Base-by-base conservation (phyloP, 2,888 invertebrate genomes). In the Anaspis maculata region DNA sequence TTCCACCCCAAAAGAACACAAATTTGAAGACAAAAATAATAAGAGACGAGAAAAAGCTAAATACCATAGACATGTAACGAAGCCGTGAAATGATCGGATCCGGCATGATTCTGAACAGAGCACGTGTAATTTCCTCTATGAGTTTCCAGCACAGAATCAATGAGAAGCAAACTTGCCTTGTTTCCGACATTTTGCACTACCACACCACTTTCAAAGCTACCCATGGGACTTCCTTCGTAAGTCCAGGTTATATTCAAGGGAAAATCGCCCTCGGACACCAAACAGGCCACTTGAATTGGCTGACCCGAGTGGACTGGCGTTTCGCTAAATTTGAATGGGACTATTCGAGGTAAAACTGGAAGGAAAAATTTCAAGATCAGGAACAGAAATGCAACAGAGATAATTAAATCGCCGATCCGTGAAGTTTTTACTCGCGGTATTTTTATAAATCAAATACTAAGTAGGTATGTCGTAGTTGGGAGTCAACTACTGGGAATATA, bases 281-380 rank as follows among this genome's bases (percentile, higher is more conserved):
- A 70, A 68, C 79, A 73, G 61, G 74, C 77, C 48, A 81, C 74
- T 66, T 86, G 85, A 51, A 79, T 83, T 43, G 84, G 79, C 64
- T 85, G 83, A 46, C 84, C 86, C 57, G 79, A 79, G 65, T 77
- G 79, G 52, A 84, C 76, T 54, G 83, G 81, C 48, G 76, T 74
- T 62, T 77, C 73, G 45, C 83, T 84, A 66, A 86, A 85, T 63
- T 76, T 76, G 69, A 86, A 86, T 55, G 85, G 84, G 66, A 74
- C 79, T 67, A 87, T 83, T 66, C 77, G 80, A 62, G 86, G 86
- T 57, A 78, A 62, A 68, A 86, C 86, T 87, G 78, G 66, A 79
- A 76, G 68, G 48, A 54, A 69, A 25, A 22, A 26, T n/a, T n/a
- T n/a, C n/a, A n/a, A n/a, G n/a, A n/a, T n/a, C n/a, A n/a, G n/a